Base-by-base conservation (phyloP, 2,888 invertebrate genomes). In the Campoplex nolae region DNA sequence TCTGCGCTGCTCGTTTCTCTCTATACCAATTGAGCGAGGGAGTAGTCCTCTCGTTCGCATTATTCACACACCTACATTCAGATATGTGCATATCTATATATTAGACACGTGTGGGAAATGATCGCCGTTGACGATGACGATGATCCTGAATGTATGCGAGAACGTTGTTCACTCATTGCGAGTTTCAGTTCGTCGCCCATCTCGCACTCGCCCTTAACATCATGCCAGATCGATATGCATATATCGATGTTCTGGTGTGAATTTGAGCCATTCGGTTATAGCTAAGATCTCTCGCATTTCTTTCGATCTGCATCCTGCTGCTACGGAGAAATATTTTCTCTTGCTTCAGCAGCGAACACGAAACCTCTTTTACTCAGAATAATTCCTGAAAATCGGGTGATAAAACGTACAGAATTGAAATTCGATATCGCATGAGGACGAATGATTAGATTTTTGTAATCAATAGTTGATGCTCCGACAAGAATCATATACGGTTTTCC, bases 111-210 rank as follows among this genome's bases (percentile, higher is more conserved):
- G 58, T 62, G 67, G 67, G 16, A 62, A 62, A 45, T 70, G 71
- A 48, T 77, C 77, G 77, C 11, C 51, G 48, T 58, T 71, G 62
- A 38, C 74, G 67, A 67, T 62, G 77, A 51, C 77, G 83, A 65
- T 65, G 56, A 80, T 71, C 74, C 67, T 76, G 77, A 74, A 65
- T 38, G 75, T 68, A 75, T 56, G 76, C 62, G 73, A 75, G 54
- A 35, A 54, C 62, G 75, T 51, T 83, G 79, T 70, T 86, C 83
- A 82, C 65, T 86, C 65, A 56, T 68, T 42, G 51, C 67, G 51
- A 70, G 62, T 79, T 77, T 75, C 75, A 35, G 79, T 79, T 79
- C 68, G 58, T 78, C 85, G n/a, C n/a, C 54, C 65, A 68, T 58
- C 58, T 67, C 35, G 28, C 58, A 56, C 56, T 74, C 35, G 38